Base-by-base conservation (phyloP, 2,797 vertebrate genomes). In the Fringilla coelebs region DNA sequence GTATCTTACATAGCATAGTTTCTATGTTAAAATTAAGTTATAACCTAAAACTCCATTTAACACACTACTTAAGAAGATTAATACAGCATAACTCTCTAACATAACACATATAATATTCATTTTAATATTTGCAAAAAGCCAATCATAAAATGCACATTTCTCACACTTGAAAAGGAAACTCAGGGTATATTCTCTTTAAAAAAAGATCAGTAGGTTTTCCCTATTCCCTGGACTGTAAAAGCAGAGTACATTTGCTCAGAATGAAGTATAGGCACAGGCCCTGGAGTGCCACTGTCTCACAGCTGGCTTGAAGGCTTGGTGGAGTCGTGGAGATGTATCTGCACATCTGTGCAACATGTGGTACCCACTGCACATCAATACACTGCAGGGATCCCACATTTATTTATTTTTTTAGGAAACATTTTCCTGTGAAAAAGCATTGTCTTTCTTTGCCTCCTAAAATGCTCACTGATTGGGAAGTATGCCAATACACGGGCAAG, bases 401-500 rank as follows among this genome's bases (percentile, higher is more conserved):
- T 70, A 12, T 22, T 82, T 52, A 5, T 60, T 62, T 46, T 51
- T 40, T 43, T 45, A 14, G 32, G 26, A 63, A 77, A 60, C 3
- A 9, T 10, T 13, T 11, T 24, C 16, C 19, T 81, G 40, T 36
- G 29, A 36, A 72, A 40, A 60, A 63, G 2, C 0, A 10, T 18
- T 34, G 2, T 14, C 13, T 78, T 43, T 58, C 54, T 38, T 85
- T 58, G 20, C 17, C 14, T 46, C 17, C 25, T 55, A 62, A 84
- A 88, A 52, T 0, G 2, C 16, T 40, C 10, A 9, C 9, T 36
- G 22, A 29, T 31, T 31, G 11, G 20, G 43, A 66, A 25, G 7
- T 10, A 36, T 2, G 15, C 11, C 10, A 25, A 46, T 3, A 34
- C 1, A 43, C 0, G 3, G 2, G 4, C 2, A 65, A 52, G n/a